Evolutionary conservation across 2,113 vertebrate genomes (phyloP).

Genomic region (Pelvicachromis taeniatus): DNA sequence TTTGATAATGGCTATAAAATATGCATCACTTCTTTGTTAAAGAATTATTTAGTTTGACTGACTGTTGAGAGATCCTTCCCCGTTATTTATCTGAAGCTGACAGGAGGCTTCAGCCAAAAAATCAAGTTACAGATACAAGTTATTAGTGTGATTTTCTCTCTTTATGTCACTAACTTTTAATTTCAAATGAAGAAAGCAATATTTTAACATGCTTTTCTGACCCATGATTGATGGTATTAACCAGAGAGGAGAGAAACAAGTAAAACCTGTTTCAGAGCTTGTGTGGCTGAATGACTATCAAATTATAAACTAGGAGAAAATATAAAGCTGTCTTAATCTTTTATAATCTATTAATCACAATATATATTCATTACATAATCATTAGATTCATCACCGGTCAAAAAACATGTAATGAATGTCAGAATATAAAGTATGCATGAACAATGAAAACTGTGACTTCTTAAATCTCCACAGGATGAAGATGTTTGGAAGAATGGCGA

Average conservation of each 20-base stretch:
- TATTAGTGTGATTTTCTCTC: not conserved
- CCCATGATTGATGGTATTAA: not conserved
- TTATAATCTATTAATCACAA: rapidly evolving
- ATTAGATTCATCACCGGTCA: not conserved
- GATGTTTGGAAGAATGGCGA: not conserved
- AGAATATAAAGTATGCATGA: not conserved
- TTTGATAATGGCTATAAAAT: not conserved
- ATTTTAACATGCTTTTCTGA: not conserved
- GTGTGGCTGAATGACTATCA: not conserved
- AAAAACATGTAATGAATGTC: rapidly evolving
- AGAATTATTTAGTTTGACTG: not conserved
- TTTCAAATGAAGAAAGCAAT: rapidly evolving
- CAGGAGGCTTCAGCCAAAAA: rapidly evolving
- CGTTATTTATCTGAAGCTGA: not conserved
- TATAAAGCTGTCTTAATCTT: not conserved
- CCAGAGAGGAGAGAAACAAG: not conserved
- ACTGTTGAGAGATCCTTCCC: not conserved
- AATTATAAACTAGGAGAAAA: not conserved
- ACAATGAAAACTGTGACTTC: not conserved
- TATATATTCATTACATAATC: rapidly evolving
- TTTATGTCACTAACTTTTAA: not conserved
- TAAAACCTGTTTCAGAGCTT: not conserved
- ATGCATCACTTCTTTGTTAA: not conserved
- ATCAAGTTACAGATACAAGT: not conserved
- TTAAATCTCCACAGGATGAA: not conserved